Evolutionary conservation across 2,888 invertebrate genomes (phyloP).

Genomic region (Amiota communis): DNA sequence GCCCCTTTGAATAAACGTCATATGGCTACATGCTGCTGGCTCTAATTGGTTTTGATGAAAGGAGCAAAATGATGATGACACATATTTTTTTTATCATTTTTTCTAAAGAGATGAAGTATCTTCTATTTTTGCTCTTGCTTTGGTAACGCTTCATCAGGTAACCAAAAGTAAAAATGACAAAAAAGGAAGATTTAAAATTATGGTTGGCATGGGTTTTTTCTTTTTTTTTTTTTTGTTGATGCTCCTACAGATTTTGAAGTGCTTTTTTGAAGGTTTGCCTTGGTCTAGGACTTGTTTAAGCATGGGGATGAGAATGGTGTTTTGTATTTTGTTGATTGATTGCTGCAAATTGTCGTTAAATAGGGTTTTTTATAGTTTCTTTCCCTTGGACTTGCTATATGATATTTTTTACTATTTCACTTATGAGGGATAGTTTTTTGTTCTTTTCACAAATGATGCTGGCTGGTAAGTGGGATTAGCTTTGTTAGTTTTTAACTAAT

Average conservation of each 20-base stretch:
- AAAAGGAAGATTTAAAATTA: conserved; percentile 38
- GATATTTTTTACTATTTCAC: neutral
- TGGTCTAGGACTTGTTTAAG: no score
- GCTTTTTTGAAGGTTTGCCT: no score
- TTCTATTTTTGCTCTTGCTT: conserved; percentile 27
- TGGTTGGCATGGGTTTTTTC: conserved; percentile 51
- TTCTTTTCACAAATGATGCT: conserved; percentile 17
- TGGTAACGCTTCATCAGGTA: conserved; percentile 56
- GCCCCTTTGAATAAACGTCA: neutral
- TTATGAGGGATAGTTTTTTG: conserved; percentile 19
- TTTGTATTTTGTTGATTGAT: conserved; percentile 54
- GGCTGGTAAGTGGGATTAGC: no score
- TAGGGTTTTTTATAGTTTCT: conserved; percentile 64
- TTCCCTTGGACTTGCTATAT: neutral
- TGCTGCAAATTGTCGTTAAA: conserved; percentile 65
- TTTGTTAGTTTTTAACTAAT: no score
- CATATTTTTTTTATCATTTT: conserved; percentile 31
- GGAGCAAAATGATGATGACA: conserved; percentile 55
- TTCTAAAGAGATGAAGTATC: conserved; percentile 41
- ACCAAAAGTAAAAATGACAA: conserved; percentile 43
- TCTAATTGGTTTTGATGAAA: conserved; percentile 72
- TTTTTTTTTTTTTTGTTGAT: neutral
- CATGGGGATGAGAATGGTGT: no score
- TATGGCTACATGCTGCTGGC: conserved; percentile 52
- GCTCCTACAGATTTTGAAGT: neutral